Evolutionary conservation across 1,140 invertebrate genomes (phyloP).

Genomic region (Varroa destructor): DNA sequence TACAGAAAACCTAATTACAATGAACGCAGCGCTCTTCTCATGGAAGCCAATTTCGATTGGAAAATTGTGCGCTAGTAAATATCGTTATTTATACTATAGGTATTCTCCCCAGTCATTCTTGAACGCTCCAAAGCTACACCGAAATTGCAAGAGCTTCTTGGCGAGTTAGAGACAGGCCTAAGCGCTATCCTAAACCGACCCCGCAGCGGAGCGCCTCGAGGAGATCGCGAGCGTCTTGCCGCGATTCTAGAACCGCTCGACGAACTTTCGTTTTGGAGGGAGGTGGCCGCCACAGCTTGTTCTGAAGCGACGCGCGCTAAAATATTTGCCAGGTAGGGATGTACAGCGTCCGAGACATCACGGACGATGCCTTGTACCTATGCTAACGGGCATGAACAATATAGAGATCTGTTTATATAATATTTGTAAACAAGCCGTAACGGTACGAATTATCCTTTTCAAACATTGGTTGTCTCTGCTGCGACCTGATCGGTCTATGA

Average conservation of each 20-base stretch:
- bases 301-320: slow-evolving; percentile 26
- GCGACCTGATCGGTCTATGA: too few species aligned
- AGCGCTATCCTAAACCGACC: slow-evolving; percentile 39
- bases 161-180: slow-evolving; percentile 45
- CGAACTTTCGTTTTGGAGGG: slow-evolving; percentile 16
- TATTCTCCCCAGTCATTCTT: slow-evolving; percentile 44
- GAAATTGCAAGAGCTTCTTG: slow-evolving; percentile 45
- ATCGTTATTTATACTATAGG: slow-evolving; percentile 28
- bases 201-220: background rate
- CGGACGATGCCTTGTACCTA: background rate
- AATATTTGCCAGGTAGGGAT: slow-evolving; percentile 12
- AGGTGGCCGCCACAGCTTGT: background rate
- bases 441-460: too few species aligned
- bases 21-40: too few species aligned
- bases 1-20: too few species aligned
- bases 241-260: slow-evolving; percentile 12
- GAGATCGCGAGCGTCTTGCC: slow-evolving; percentile 22
- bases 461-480: too few species aligned
- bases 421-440: too few species aligned
- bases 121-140: slow-evolving; percentile 44
- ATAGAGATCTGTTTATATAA: too few species aligned
- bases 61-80: too few species aligned
- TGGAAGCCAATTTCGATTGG: too few species aligned
- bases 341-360: slow-evolving; percentile 27
- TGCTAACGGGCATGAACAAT: background rate